Conservation (phyloP, 1,140 invertebrate species). For the Limonius californicus region DNA sequence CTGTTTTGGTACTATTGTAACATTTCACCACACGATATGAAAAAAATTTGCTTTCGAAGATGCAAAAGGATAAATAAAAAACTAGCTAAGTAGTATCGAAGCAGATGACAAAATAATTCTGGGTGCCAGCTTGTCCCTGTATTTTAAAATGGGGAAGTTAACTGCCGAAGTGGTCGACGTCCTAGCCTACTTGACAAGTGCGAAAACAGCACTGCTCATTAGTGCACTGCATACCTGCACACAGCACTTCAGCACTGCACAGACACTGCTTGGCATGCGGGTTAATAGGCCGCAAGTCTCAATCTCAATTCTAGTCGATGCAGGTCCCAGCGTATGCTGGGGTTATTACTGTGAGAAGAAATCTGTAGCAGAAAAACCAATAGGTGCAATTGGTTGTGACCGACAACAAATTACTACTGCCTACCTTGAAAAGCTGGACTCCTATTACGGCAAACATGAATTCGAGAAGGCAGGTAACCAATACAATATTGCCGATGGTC, state of each 20-base stretch:
- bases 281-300: slow-evolving; percentile 35
- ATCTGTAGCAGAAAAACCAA: slow-evolving; percentile 44
- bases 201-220: slow-evolving; percentile 5
- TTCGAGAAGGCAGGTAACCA: slow-evolving; percentile 97
- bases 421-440: slow-evolving; percentile 99
- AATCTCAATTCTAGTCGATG: slow-evolving; percentile 19
- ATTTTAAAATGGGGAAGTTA: too few relatives aligned
- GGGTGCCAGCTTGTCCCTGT: too few relatives aligned
- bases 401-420: slow-evolving; percentile 48
- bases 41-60: slow-evolving; percentile 41
- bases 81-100: too few relatives aligned
- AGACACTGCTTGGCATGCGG: slow-evolving; percentile 39
- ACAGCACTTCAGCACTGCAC: slow-evolving; percentile 30
- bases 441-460: slow-evolving; percentile 99
- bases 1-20: too few relatives aligned
- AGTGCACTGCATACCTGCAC: slow-evolving; percentile 19
- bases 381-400: slow-evolving; percentile 51
- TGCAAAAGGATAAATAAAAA: slow-evolving; percentile 37
- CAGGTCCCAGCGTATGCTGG: slow-evolving; percentile 20
- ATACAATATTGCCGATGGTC: slow-evolving; percentile 98
- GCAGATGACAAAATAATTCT: too few relatives aligned
- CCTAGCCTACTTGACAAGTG: slow-evolving; percentile 47
- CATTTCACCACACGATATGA: too few relatives aligned
- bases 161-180: slow-evolving; percentile 23
- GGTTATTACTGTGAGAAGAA: slow-evolving; percentile 38